Base-by-base conservation (phyloP, 2,797 vertebrate species). In the Scleropages formosus region DNA sequence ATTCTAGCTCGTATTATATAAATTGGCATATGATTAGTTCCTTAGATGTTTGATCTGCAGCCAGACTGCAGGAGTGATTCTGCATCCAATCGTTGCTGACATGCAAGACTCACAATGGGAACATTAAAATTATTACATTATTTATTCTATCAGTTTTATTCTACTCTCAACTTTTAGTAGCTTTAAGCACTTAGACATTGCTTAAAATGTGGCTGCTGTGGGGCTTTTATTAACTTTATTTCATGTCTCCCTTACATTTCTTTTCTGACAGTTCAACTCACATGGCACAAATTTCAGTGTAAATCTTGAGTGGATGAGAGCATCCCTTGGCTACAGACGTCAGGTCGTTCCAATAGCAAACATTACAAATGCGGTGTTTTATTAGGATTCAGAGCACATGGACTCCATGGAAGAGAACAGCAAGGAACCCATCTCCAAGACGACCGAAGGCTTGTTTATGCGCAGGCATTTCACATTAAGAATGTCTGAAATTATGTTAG, bases 401-500 rank as follows among this genome's bases (percentile, higher is more conserved):
- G 3, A 47, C 22, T 31, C 46, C 46, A 8, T 22, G 9, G 26
- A 53, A 9, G 16, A 65, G 11, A 39, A 74, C 15, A n/a, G 44
- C 22, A 63, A 26, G 12, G 4, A 53, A 8, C 27, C 60, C 7
- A 15, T n/a, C 6, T 46, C 15, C 1, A 11, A 74, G 60, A 61
- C 16, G 15, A 64, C 22, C 31, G 16, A 44, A 66, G 27, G 63
- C 62, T 39, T 67, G 62, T 66, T 65, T 60, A 12, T 44, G 47
- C 9, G 13, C 20, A 27, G 24, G 39, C 74, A 47, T 56, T 59
- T 68, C 15, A 22, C 47, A 66, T 75, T 67, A 44, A 39, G 31
- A n/a, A 59, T 51, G 49, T 73, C 3, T 65, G 51, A 77, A 67
- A 73, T 59, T 3, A 72, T 24, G 69, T 58, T 65, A 56, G 61